These are phyloP conservation scores for Chloromyia formosa DNA, from an alignment of 2,888 invertebrate species.

Conservation along the genomic window DNA sequence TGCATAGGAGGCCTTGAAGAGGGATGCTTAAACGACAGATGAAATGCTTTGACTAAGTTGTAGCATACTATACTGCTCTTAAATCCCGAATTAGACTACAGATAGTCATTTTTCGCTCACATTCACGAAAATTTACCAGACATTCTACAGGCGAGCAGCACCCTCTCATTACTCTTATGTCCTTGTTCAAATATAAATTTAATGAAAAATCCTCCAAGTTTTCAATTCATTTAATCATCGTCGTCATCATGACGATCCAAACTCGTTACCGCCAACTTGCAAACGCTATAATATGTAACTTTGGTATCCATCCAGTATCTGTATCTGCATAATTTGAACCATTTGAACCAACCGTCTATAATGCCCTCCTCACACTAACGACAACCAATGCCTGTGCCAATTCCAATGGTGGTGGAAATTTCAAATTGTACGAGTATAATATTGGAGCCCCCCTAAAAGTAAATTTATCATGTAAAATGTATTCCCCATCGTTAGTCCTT, in stretches of 20 bases:
- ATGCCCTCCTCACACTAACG: constrained; percentile 32
- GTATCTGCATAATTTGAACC: constrained; percentile 21
- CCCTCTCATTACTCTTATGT: constrained; percentile 3
- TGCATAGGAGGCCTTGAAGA: too few species aligned
- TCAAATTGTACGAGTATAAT: constrained; percentile 42
- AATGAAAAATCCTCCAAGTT: constrained; percentile 43
- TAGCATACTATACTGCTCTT: too few species aligned
- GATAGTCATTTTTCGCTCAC: too few species aligned
- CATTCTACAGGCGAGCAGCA: neutral
- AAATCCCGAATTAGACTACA: too few species aligned
- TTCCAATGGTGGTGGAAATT: constrained; percentile 43
- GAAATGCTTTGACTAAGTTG: too few species aligned
- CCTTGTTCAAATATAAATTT: constrained; percentile 29
- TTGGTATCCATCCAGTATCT: neutral
- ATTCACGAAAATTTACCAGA: neutral
- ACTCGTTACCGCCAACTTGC: constrained; percentile 30
- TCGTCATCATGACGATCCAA: constrained; percentile 46
- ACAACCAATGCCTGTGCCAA: neutral
- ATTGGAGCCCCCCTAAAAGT: constrained; percentile 47
- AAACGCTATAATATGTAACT: neutral
- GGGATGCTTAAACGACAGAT: too few species aligned
- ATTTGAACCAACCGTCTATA: neutral
- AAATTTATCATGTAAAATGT: constrained; percentile 50
- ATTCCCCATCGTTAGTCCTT: constrained; percentile 40
- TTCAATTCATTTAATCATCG: constrained; percentile 50